Percentiles rank a stretch among this genome's conserved stretches.
These are phyloP conservation scores for Lypha dubia DNA, from an alignment of 2,888 invertebrate genomes.

Conservation along the genomic window DNA sequence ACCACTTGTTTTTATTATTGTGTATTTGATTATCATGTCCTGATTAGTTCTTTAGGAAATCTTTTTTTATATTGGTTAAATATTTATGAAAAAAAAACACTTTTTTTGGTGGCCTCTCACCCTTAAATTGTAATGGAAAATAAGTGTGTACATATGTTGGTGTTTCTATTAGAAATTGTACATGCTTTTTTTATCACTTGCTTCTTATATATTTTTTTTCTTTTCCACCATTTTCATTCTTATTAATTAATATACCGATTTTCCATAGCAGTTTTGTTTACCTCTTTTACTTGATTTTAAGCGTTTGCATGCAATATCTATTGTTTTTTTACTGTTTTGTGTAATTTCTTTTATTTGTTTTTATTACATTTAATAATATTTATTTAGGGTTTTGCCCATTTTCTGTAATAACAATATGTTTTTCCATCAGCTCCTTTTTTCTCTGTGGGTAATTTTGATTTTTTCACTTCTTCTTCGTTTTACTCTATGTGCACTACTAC, in stretches of 20 bases:
- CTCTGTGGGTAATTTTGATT: conserved; percentile 31
- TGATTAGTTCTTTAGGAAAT: not conserved
- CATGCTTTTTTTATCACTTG: conserved; percentile 63
- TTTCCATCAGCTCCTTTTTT: conserved; percentile 61
- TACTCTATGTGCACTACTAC: conserved; percentile 11
- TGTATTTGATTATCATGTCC: not conserved
- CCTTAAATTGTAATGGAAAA: conserved; percentile 36
- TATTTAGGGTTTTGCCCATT: conserved; percentile 35
- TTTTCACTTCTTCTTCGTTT: conserved; percentile 38
- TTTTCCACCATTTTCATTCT: conserved; percentile 46
- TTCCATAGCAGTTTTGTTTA: conserved; percentile 48
- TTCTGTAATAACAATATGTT: conserved; percentile 60
- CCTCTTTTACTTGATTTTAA: conserved; percentile 28
- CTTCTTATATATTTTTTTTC: conserved; percentile 37
- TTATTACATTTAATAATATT: conserved; percentile 34
- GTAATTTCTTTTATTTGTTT: conserved; percentile 33
- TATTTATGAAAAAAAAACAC: not conserved
- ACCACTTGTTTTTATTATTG: conserved; percentile 23
- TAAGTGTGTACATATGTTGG: conserved; percentile 35
- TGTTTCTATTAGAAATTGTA: conserved; percentile 52
- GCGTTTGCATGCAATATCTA: conserved; percentile 12
- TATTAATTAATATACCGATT: conserved; percentile 49
- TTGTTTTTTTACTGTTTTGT: not conserved
- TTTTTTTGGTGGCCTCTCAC: conserved; percentile 43
- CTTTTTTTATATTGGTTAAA: conserved; percentile 9